Evolutionary conservation across 2,888 invertebrate genomes (phyloP).

Genomic region (Ethmia dodecea): DNA sequence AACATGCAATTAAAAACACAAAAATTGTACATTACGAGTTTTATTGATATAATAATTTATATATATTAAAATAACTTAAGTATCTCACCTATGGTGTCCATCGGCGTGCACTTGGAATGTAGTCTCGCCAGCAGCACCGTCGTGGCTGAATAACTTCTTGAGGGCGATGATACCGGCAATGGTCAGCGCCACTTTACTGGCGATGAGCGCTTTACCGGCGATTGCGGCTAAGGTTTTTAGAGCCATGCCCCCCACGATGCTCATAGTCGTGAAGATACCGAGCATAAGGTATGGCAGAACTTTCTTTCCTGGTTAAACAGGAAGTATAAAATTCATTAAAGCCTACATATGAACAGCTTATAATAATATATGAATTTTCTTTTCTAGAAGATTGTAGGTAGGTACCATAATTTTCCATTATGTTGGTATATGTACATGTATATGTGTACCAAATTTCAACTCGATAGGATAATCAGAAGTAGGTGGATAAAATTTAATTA

Average conservation of each 20-base stretch:
- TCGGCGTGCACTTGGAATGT: constrained; percentile 84
- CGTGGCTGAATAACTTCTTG: constrained; percentile 84
- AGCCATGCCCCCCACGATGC: constrained; percentile 82
- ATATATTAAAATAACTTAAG: too few relatives aligned
- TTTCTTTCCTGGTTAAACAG: constrained; percentile 61
- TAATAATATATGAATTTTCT: constrained; percentile 1
- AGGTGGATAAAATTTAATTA: too few relatives aligned
- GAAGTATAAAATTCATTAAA: constrained; percentile 1
- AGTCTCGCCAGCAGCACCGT: constrained; percentile 78
- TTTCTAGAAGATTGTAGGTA: constrained; percentile 1
- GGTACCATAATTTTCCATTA: too few relatives aligned
- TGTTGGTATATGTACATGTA: too few relatives aligned
- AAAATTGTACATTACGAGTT: too few relatives aligned
- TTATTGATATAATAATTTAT: too few relatives aligned
- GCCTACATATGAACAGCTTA: background rate
- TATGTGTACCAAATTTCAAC: too few relatives aligned
- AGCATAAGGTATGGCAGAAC: constrained; percentile 77
- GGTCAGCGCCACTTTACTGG: constrained; percentile 84
- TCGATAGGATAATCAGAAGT: too few relatives aligned
- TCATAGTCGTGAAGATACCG: constrained; percentile 80
- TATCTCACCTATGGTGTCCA: constrained; percentile 78
- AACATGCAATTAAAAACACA: background rate
- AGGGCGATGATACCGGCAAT: constrained; percentile 84
- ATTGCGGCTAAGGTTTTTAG: constrained; percentile 83
- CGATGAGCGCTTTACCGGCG: constrained; percentile 84